Percentiles rank a stretch among this genome's conserved stretches.
Evolutionary conservation across 2,888 invertebrate genomes (phyloP).

Genomic region (Erebia aethiops): DNA sequence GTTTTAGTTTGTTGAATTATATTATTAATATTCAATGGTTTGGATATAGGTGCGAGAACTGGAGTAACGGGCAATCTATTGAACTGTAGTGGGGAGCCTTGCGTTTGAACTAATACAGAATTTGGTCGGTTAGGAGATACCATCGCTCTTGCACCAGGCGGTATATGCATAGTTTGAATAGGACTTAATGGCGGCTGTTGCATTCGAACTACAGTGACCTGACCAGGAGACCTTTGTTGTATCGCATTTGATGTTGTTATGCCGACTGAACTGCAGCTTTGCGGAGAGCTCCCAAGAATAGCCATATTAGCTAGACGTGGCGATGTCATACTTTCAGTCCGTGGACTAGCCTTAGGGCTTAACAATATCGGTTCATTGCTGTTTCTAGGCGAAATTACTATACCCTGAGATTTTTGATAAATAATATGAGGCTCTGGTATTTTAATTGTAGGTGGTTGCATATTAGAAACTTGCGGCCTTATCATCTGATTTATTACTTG

Average conservation of each 20-base stretch:
- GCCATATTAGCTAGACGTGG: slow-evolving; percentile 71
- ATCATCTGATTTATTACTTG: slow-evolving; percentile 75
- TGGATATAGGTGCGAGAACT: slow-evolving; percentile 81
- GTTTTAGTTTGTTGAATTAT: slow-evolving; percentile 68
- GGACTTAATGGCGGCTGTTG: slow-evolving; percentile 77
- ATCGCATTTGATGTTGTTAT: slow-evolving; percentile 68
- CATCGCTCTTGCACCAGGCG: slow-evolving; percentile 68
- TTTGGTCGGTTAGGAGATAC: slow-evolving; percentile 74
- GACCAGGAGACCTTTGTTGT: slow-evolving; percentile 71
- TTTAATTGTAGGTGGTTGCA: slow-evolving; percentile 86
- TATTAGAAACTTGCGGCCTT: slow-evolving; percentile 69
- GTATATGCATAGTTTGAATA: slow-evolving; percentile 71
- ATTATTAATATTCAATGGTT: slow-evolving; percentile 80
- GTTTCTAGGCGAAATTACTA: slow-evolving; percentile 73
- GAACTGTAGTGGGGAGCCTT: slow-evolving; percentile 72
- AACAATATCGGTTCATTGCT: slow-evolving; percentile 67
- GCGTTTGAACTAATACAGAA: slow-evolving; percentile 76
- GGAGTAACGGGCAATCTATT: slow-evolving; percentile 84
- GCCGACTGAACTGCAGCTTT: slow-evolving; percentile 63
- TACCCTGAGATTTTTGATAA: slow-evolving; percentile 75
- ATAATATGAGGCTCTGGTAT: slow-evolving; percentile 83
- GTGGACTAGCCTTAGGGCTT: slow-evolving; percentile 69
- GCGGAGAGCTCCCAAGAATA: slow-evolving; percentile 67
- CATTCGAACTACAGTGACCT: slow-evolving; percentile 80
- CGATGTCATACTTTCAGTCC: slow-evolving; percentile 65